Percentiles rank a stretch among this genome's conserved stretches.
Conservation (phyloP, 1,140 invertebrate genomes). For the Homarus americanus region DNA sequence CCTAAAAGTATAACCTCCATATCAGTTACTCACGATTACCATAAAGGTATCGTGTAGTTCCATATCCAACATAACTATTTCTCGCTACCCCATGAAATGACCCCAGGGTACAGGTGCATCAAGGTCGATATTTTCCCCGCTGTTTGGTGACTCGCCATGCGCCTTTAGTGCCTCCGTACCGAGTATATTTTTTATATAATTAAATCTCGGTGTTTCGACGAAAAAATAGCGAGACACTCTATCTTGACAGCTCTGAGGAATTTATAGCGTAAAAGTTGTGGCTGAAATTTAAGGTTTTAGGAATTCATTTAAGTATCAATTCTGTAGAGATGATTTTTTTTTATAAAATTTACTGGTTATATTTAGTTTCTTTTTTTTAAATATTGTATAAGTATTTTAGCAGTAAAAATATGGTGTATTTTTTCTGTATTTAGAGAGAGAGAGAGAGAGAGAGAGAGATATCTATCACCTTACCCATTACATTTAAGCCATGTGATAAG, state of each 20-base stretch:
- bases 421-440: too few relatives aligned
- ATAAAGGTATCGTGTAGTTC: not conserved
- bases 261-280: slow-evolving; percentile 32
- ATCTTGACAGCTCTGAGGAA: not conserved
- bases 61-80: too few relatives aligned
- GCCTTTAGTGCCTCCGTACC: slow-evolving; percentile 17
- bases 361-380: too few relatives aligned
- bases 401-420: too few relatives aligned
- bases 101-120: not conserved
- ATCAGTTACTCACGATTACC: slow-evolving; percentile 19
- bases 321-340: slow-evolving; percentile 17
- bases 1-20: not conserved
- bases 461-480: too few relatives aligned
- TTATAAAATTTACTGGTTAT: slow-evolving; percentile 23
- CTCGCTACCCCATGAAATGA: not conserved
- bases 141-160: not conserved
- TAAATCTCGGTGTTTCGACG: slow-evolving; percentile 28
- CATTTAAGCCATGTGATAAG: too few relatives aligned
- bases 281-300: slow-evolving; percentile 34
- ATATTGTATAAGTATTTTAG: not conserved
- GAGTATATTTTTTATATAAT: slow-evolving; percentile 36
- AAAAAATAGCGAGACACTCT: slow-evolving; percentile 31
- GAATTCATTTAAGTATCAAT: slow-evolving; percentile 25
- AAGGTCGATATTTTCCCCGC: slow-evolving; percentile 15
- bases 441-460: too few relatives aligned